Evolutionary conservation across 2,797 vertebrate species (phyloP), one percentile per base, ranked within the genome.

Genomic region (Hypotaenidia philippensis): DNA sequence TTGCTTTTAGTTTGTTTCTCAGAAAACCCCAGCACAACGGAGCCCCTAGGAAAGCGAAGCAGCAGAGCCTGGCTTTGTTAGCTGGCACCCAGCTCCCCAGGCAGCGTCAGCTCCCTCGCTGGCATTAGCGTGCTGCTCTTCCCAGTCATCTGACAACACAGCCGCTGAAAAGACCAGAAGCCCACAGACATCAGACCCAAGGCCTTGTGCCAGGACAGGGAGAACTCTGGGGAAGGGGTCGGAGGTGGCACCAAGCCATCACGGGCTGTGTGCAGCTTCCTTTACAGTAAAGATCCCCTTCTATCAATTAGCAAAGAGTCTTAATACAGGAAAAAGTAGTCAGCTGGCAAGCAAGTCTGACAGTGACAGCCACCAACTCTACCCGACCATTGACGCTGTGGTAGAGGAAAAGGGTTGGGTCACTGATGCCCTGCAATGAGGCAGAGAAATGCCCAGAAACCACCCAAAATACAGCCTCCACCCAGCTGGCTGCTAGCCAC

Each of bases 241-340:
- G 14, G 34, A 47, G 45, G 23, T 65, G 36, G 36, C 22, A 19
- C 32, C 21, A 31, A 23, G 53, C 21, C 32, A 31, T 11, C 0
- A 0, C 0, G 5, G 34, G 41, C 63, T 66, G 44, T 4, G 50
- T 0, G 8, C 23, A n/a, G 20, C 26, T 19, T 1, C 12, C 5
- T 3, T 38, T 32, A 47, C 29, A 23, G 26, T 2, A 19, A 31
- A 57, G 5, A 32, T 2, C n/a, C 32, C 4, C 31, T 69, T 57
- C 32, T 36, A 59, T 4, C 22, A 53, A 9, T 10, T 55, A 25
- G 27, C 7, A 50, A 45, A 64, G 10, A 29, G 38, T 14, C 47
- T 10, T 6, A 38, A 65, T 8, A 16, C 5, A 66, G 23, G 29
- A 21, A 52, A 13, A 41, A 49, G 47, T 3, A 29, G 36, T 26